Conservation (phyloP, 2,797 vertebrate species). For the Aldrovandia affinis region DNA sequence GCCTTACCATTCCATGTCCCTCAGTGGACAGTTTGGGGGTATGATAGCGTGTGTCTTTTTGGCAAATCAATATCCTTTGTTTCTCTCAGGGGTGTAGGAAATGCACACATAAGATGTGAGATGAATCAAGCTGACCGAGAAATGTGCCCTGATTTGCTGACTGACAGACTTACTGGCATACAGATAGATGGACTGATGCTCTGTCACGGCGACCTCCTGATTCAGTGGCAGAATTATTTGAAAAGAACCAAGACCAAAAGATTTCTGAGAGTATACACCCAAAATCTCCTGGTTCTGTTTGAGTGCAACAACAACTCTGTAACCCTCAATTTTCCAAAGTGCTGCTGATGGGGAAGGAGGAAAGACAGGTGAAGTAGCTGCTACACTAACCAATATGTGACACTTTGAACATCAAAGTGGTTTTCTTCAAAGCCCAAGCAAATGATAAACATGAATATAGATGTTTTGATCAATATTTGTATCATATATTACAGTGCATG, state of each 20-base stretch:
- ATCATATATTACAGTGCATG: not conserved
- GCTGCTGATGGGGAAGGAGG: not conserved
- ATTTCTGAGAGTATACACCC: too few species aligned
- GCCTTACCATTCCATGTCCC: too few species aligned
- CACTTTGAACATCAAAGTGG: slow-evolving; percentile 8
- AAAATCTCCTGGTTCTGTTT: too few species aligned
- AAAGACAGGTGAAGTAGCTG: not conserved
- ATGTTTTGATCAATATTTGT: slow-evolving; percentile 5
- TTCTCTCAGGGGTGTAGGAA: not conserved
- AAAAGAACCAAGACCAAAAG: too few species aligned
- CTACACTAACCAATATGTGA: not conserved
- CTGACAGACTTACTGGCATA: not conserved
- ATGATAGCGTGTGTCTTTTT: not conserved
- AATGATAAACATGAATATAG: not conserved
- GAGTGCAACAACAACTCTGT: too few species aligned
- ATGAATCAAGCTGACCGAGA: not conserved
- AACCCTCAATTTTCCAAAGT: not conserved
- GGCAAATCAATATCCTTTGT: not conserved
- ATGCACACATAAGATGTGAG: not conserved
- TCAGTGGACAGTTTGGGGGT: not conserved
- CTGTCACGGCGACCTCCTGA: not conserved
- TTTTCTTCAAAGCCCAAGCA: slow-evolving; percentile 13
- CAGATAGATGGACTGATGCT: not conserved
- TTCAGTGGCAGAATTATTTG: not conserved
- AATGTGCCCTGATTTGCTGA: not conserved